Conservation (phyloP, 2,797 vertebrate species). For the Tapirus indicus region DNA sequence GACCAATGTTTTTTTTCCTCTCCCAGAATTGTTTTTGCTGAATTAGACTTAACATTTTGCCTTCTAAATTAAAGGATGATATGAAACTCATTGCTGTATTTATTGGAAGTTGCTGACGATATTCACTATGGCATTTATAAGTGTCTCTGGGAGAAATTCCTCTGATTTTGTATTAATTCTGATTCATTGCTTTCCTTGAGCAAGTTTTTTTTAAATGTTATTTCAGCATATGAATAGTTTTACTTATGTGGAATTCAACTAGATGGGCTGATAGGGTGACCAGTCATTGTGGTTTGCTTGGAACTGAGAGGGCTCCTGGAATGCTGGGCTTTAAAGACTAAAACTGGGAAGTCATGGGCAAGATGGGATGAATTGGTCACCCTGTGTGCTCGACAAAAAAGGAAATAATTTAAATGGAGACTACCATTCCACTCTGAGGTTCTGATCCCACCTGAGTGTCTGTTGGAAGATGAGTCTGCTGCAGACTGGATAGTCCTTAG, state of each 20-base stretch:
- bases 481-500: background rate
- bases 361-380: background rate
- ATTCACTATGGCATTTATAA: background rate
- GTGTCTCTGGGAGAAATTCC: background rate
- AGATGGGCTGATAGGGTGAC: background rate
- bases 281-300: background rate
- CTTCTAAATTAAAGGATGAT: slow-evolving; percentile 28
- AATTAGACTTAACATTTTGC: slow-evolving; percentile 7
- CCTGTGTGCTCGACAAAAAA: background rate
- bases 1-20: background rate
- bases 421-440: background rate
- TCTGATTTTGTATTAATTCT: background rate
- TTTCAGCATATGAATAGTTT: background rate
- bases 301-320: background rate
- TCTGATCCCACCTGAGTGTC: background rate
- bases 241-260: background rate
- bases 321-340: background rate
- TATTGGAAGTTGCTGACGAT: background rate
- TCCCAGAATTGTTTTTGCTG: slow-evolving; percentile 33
- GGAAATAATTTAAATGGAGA: background rate
- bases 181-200: background rate
- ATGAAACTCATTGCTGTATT: background rate
- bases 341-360: background rate
- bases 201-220: background rate
- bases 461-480: background rate